Base-by-base conservation (phyloP, 2,888 invertebrate species). In the Strigamia maritima region DNA sequence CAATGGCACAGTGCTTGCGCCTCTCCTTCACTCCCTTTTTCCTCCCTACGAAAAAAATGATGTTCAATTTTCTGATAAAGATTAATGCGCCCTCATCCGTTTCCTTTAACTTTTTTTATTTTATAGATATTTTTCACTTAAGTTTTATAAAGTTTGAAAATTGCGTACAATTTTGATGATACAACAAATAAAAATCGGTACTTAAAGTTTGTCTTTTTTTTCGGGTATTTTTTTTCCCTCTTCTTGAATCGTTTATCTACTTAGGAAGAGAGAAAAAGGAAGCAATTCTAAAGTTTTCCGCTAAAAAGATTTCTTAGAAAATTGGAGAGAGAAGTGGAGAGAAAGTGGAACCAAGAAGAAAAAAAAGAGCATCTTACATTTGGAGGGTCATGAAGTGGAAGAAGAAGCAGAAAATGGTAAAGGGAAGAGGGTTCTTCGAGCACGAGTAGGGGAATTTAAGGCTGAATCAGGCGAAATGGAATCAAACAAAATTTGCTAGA, bases 51-150 rank as follows among this genome's bases (percentile, higher is more conserved):
- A 19, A 22, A 26, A 70, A 70, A 70, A 70, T 28, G 28, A 70
- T 70, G 28, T 70, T 70, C 70, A 70, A 70, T 70, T 70, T 70
- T 70, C 70, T 70, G 70, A 70, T 70, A 70, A 70, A 70, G 70
- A 70, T 70, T 70, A 70, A 26, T 70, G 70, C 54, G 22, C 54
- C 54, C 22, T 54, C 54, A 54, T 54, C 54, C 54, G 54, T 54
- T 54, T 54, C 22, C 54, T 54, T n/a, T 19, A 54, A 19, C 1
- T 22, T 54, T 19, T 54, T 19, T 54, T n/a, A n/a, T n/a, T 44
- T 44, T 44, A 44, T 44, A 44, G 44, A 44, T 4, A 44, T 44
- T 44, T 44, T 44, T 44, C 44, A 44, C 44, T 44, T 44, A 14
- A 44, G 54, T 54, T n/a, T 44, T 44, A 44, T 44, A 44, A 44